Percentiles rank a stretch among this genome's conserved stretches.
Evolutionary conservation across 2,888 invertebrate genomes (phyloP).

Genomic region (Cheilosia soror): DNA sequence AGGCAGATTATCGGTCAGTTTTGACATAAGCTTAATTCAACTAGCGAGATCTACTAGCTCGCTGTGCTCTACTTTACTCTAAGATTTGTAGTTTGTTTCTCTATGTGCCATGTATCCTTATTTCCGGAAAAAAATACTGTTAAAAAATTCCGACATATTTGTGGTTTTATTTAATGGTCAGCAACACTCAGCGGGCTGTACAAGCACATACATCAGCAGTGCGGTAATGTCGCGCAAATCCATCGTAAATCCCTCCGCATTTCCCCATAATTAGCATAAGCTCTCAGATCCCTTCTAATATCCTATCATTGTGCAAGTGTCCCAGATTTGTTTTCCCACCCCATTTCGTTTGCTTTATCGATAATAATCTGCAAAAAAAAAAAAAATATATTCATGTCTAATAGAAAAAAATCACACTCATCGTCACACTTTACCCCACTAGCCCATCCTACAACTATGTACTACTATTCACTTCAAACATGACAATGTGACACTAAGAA

Average conservation of each 20-base stretch:
- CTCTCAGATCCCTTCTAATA: slow-evolving; percentile 26
- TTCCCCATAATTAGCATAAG: slow-evolving; percentile 48
- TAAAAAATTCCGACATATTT: not conserved
- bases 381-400: slow-evolving; percentile 36
- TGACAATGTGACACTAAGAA: slow-evolving; percentile 68
- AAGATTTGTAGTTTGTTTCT: no score
- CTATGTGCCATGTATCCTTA: no score
- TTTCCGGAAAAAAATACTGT: no score
- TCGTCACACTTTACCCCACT: not conserved
- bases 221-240: not conserved
- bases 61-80: no score
- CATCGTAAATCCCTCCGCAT: not conserved
- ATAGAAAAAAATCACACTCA: slow-evolving; percentile 30
- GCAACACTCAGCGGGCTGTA: not conserved
- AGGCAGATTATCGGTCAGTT: no score
- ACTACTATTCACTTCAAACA: slow-evolving; percentile 48
- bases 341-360: slow-evolving; percentile 62
- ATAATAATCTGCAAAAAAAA: slow-evolving; percentile 46
- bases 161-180: slow-evolving; percentile 10
- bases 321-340: slow-evolving; percentile 45
- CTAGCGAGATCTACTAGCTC: no score
- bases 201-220: not conserved
- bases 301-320: slow-evolving; percentile 64
- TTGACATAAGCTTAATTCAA: no score
- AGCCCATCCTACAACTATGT: not conserved